These are phyloP conservation scores for Blennius ocellaris DNA, from an alignment of 2,113 vertebrate genomes.

Conservation along the genomic window DNA sequence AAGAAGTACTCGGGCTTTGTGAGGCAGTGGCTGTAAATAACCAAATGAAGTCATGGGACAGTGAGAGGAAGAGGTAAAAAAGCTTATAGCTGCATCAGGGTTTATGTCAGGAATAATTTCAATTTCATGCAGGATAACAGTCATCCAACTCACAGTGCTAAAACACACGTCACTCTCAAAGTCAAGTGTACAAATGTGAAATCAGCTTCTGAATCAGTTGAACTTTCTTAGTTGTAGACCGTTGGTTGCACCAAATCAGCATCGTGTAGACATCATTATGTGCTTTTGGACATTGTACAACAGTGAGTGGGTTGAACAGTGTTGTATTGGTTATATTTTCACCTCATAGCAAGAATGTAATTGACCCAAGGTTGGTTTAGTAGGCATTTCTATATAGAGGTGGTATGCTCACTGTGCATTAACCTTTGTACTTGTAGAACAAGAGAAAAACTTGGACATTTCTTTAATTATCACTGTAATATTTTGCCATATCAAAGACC, in stretches of 20 bases:
- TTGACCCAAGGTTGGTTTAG: no score
- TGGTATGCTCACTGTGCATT: no score
- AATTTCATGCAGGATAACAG: not conserved
- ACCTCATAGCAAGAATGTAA: no score
- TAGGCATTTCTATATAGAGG: no score
- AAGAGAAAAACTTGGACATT: no score
- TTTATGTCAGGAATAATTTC: not conserved
- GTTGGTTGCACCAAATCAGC: not conserved
- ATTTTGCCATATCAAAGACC: no score
- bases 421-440: no score
- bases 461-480: not conserved
- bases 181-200: no score
- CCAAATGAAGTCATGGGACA: not conserved
- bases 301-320: no score
- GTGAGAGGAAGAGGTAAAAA: not conserved
- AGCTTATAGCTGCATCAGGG: not conserved
- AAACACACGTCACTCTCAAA: not conserved
- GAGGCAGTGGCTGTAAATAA: not conserved
- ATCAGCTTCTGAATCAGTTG: no score
- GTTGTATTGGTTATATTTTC: no score
- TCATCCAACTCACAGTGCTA: not conserved
- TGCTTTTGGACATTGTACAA: not conserved
- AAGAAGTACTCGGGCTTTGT: conserved; percentile 3
- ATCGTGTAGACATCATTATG: not conserved
- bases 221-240: no score